phyloP scores from a whole-genome alignment of 2,888 invertebrate species.

The Acanthosoma haemorrhoidale region DNA sequence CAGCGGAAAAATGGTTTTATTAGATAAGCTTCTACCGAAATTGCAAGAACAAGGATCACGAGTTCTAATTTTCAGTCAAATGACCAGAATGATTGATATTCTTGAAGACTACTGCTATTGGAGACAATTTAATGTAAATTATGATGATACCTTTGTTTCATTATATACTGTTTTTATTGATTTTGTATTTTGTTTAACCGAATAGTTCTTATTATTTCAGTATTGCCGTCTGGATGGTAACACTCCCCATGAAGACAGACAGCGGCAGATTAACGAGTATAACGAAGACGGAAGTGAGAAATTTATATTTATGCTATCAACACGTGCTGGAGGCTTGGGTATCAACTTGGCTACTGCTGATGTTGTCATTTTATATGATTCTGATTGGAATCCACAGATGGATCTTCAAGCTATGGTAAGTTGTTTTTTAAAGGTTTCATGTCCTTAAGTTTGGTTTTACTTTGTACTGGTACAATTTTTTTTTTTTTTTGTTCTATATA shows the following conservation, averaged over 20 bases:
- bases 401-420: constrained; percentile 83
- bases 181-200: neutral
- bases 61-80: constrained; percentile 91
- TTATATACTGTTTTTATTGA: neutral
- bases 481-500: constrained; percentile 39
- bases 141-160: neutral
- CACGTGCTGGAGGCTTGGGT: constrained; percentile 95
- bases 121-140: constrained; percentile 65
- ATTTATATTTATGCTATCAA: constrained; percentile 97
- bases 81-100: constrained; percentile 95
- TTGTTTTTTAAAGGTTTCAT: neutral
- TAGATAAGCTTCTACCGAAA: constrained; percentile 90
- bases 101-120: constrained; percentile 93
- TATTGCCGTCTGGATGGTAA: constrained; percentile 92
- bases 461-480: neutral
- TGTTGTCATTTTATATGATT: constrained; percentile 94
- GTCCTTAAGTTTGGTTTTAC: neutral
- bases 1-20: constrained; percentile 91
- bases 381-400: constrained; percentile 99
- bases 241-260: constrained; percentile 94
- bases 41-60: constrained; percentile 85
- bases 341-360: constrained; percentile 97
- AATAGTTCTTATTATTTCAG: constrained; percentile 44
- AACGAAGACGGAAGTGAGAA: constrained; percentile 86
- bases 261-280: constrained; percentile 90